Conservation (phyloP, 2,797 vertebrate species). For the Setipinna tenuifilis region DNA sequence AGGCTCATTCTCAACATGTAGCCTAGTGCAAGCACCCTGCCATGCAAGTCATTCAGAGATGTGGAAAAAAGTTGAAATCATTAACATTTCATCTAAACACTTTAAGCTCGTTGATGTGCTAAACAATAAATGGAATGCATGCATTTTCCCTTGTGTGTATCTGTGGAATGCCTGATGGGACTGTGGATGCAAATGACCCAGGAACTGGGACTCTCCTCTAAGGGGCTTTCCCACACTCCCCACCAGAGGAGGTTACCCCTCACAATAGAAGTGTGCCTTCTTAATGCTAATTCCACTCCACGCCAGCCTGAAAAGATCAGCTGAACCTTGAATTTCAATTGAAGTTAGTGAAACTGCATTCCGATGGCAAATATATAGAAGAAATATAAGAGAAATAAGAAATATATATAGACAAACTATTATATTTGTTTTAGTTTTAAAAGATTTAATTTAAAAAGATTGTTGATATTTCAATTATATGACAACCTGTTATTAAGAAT, state of each 20-base stretch:
- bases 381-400: background rate
- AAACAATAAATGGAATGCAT: background rate
- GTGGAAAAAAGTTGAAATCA: background rate
- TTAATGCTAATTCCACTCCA: conserved; percentile 25
- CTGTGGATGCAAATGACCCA: conserved; percentile 43
- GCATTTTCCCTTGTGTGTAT: background rate
- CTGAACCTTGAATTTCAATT: background rate
- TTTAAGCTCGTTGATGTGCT: background rate
- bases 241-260: background rate
- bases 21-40: no score
- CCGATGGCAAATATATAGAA: background rate
- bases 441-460: no score
- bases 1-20: no score
- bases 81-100: background rate
- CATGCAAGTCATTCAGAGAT: no score
- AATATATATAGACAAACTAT: background rate
- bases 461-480: no score
- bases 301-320: background rate
- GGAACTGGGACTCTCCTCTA: conserved; percentile 51
- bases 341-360: no score
- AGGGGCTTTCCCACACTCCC: conserved; percentile 58
- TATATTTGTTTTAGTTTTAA: no score
- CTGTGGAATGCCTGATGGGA: conserved; percentile 3
- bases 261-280: conserved; percentile 55
- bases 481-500: no score